Percentiles rank a stretch among this genome's conserved stretches.
Evolutionary conservation across 2,797 vertebrate species (phyloP).

Genomic region (Sebastolobus altivelis): DNA sequence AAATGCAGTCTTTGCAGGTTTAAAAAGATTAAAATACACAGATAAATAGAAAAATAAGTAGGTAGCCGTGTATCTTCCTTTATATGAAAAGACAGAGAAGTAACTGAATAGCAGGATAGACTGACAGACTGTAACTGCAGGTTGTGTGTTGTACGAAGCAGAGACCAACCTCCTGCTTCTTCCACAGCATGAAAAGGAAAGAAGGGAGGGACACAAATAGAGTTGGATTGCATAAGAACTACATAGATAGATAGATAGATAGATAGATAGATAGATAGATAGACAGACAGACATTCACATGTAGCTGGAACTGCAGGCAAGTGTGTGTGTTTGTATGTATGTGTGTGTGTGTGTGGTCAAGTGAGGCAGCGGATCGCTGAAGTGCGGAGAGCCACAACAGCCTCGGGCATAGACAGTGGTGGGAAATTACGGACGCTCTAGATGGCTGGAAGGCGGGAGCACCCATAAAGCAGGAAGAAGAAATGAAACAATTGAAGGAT

Average conservation of each 20-base stretch:
- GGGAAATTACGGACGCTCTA: slow-evolving; percentile 56
- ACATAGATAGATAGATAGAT: slow-evolving; percentile 26
- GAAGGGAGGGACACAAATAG: slow-evolving; percentile 68
- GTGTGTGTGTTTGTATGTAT: slow-evolving; percentile 23
- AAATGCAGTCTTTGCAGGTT: not conserved
- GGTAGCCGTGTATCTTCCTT: slow-evolving; percentile 7
- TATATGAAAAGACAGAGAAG: slow-evolving; percentile 23
- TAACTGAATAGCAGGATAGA: slow-evolving; percentile 51
- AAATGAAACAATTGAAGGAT: slow-evolving; percentile 20
- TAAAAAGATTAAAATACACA: slow-evolving; percentile 15
- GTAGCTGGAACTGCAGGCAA: slow-evolving; percentile 16
- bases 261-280: slow-evolving; percentile 17
- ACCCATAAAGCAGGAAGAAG: slow-evolving; percentile 16
- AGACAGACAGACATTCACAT: slow-evolving; percentile 16
- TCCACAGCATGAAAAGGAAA: slow-evolving; percentile 71
- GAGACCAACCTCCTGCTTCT: slow-evolving; percentile 83
- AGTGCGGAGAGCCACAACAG: slow-evolving; percentile 69
- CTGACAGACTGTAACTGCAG: slow-evolving; percentile 66
- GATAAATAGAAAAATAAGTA: not conserved
- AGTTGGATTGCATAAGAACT: slow-evolving; percentile 55
- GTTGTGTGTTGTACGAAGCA: slow-evolving; percentile 53
- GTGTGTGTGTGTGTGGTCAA: slow-evolving; percentile 51
- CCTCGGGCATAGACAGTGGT: slow-evolving; percentile 53
- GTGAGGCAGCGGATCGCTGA: slow-evolving; percentile 55
- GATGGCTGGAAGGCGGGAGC: slow-evolving; percentile 43